phyloP scores from a whole-genome alignment of 2,888 invertebrate species.

The Plagodis dolabraria region DNA sequence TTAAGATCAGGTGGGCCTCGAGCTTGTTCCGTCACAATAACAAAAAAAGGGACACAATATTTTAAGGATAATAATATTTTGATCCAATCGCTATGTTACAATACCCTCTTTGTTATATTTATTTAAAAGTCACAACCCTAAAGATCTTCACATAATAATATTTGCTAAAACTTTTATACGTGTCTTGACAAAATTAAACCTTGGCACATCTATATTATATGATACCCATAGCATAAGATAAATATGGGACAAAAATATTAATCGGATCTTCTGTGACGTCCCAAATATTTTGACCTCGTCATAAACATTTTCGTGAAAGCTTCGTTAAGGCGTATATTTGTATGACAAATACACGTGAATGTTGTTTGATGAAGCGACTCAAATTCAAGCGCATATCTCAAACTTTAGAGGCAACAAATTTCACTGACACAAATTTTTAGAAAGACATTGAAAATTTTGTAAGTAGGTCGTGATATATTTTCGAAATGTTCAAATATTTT shows the following conservation, averaged over 20 bases:
- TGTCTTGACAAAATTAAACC: conserved; percentile 25
- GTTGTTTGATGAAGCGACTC: conserved; percentile 14
- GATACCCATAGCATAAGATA: conserved; percentile 7
- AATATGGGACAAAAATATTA: conserved; percentile 30
- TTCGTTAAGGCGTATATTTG: conserved; percentile 23
- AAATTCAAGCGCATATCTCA: conserved; percentile 7
- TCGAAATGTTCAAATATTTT: no score
- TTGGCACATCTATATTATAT: conserved; percentile 24
- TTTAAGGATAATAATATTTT: neutral
- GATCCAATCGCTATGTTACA: neutral
- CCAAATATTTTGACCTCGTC: conserved; percentile 33
- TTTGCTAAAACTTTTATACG: conserved; percentile 18
- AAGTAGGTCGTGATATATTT: no score
- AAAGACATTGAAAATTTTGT: neutral
- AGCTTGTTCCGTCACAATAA: no score
- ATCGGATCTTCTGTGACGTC: conserved; percentile 27
- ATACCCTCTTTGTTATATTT: neutral
- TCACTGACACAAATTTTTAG: neutral
- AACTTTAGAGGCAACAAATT: conserved; percentile 5
- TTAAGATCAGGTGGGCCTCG: no score
- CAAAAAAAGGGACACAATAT: no score
- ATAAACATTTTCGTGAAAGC: conserved; percentile 32
- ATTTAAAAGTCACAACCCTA: conserved; percentile 8
- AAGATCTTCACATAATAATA: conserved; percentile 9
- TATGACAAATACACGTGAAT: conserved; percentile 26